Conservation (phyloP, 2,888 invertebrate genomes). For the Teleiodes luculella region DNA sequence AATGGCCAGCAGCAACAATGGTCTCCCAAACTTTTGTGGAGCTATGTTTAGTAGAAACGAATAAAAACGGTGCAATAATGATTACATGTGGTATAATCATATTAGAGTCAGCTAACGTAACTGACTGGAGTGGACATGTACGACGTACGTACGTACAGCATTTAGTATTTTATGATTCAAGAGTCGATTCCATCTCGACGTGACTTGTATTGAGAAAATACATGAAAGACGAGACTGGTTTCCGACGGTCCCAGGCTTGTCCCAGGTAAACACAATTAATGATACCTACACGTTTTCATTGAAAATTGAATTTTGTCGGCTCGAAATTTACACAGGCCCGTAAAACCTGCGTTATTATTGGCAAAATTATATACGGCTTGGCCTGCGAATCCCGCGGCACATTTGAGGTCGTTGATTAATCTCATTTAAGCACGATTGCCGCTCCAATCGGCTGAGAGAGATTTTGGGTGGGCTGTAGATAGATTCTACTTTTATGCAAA, state of each 20-base stretch:
- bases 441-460: constrained; percentile 40
- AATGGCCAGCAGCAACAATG: constrained; percentile 8
- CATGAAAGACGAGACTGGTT: background rate
- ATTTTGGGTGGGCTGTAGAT: constrained; percentile 38
- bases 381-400: constrained; percentile 32
- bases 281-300: background rate
- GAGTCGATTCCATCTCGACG: too few relatives aligned
- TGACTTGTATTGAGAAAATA: constrained; percentile 4
- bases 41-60: too few relatives aligned
- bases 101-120: too few relatives aligned
- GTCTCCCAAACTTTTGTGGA: background rate
- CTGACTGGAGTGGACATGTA: too few relatives aligned
- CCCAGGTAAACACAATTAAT: background rate
- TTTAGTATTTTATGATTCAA: too few relatives aligned
- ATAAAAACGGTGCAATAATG: too few relatives aligned
- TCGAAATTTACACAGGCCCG: background rate
- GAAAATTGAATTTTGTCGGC: background rate
- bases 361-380: constrained; percentile 21
- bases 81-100: too few relatives aligned
- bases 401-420: constrained; percentile 47
- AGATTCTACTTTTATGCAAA: constrained; percentile 28
- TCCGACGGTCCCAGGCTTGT: background rate
- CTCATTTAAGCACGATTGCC: constrained; percentile 49
- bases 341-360: constrained; percentile 1
- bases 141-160: too few relatives aligned